Evolutionary conservation across 1,140 invertebrate genomes (phyloP).

Genomic region (Brachionus plicatilis): DNA sequence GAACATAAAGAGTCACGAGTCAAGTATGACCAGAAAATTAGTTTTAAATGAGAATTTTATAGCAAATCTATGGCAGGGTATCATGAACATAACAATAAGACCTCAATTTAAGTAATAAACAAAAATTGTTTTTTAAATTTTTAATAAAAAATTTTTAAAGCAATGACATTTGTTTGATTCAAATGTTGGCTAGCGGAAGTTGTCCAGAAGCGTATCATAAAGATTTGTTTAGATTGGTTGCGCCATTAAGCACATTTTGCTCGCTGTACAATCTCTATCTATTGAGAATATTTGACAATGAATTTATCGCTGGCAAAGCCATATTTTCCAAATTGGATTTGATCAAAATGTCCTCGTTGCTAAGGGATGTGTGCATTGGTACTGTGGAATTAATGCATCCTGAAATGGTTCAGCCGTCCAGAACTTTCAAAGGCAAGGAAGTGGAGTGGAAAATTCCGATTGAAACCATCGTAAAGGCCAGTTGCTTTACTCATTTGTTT

Average conservation of each 20-base stretch:
- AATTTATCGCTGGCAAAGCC: slow-evolving; percentile 21
- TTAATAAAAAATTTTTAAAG: neutral
- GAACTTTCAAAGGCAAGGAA: neutral
- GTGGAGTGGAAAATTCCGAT: neutral
- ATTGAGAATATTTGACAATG: slow-evolving; percentile 16
- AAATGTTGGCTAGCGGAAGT: neutral
- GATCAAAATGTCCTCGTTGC: neutral
- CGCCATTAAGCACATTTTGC: slow-evolving; percentile 21
- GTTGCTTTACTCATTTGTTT: slow-evolving; percentile 25
- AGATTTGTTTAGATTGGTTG: slow-evolving; percentile 6
- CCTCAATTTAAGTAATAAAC: neutral
- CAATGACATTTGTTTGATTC: neutral
- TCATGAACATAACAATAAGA: neutral
- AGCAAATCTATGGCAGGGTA: neutral
- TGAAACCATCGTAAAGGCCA: neutral
- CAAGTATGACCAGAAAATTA: neutral
- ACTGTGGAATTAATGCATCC: slow-evolving; percentile 35
- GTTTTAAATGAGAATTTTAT: neutral
- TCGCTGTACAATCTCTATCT: slow-evolving; percentile 37
- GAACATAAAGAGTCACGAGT: slow-evolving; percentile 1
- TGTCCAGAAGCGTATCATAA: neutral
- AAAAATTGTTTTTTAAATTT: neutral
- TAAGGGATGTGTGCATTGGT: slow-evolving; percentile 18
- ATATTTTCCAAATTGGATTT: slow-evolving; percentile 22
- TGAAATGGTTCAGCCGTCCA: neutral